phyloP scores from a whole-genome alignment of 2,888 invertebrate genomes.

The Parascotia fuliginaria region DNA sequence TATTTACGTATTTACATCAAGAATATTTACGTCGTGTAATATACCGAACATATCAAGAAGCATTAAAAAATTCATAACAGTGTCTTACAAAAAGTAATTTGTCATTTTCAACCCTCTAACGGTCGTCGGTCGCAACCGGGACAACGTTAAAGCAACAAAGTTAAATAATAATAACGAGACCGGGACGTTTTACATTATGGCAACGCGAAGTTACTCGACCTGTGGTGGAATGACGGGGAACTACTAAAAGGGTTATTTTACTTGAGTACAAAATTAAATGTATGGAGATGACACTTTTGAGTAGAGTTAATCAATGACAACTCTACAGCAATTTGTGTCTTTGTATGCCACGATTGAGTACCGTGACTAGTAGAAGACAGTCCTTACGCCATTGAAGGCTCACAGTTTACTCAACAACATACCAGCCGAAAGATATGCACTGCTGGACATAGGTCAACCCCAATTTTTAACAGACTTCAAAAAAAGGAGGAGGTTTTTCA shows the following conservation, averaged over 20 bases:
- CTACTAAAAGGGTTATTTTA: slow-evolving; percentile 40
- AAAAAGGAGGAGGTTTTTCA: too few relatives aligned
- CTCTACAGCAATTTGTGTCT: too few relatives aligned
- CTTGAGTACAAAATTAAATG: slow-evolving; percentile 15
- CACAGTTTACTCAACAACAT: too few relatives aligned
- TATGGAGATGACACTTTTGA: slow-evolving; percentile 10
- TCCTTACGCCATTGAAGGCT: too few relatives aligned
- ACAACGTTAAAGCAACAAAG: slow-evolving; percentile 48
- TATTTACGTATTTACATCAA: not conserved
- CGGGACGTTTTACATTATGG: slow-evolving; percentile 51
- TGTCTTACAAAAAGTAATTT: slow-evolving; percentile 48
- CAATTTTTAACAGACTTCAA: too few relatives aligned
- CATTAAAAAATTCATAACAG: slow-evolving; percentile 5
- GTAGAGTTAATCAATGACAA: too few relatives aligned
- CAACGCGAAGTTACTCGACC: slow-evolving; percentile 40
- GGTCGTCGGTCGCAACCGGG: slow-evolving; percentile 32
- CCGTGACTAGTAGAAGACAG: too few relatives aligned
- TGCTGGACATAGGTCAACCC: too few relatives aligned
- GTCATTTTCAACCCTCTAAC: slow-evolving; percentile 38
- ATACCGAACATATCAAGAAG: not conserved
- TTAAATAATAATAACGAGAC: slow-evolving; percentile 55
- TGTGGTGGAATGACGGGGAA: slow-evolving; percentile 42
- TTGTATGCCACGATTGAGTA: too few relatives aligned
- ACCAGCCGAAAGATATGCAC: too few relatives aligned
- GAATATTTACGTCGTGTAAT: not conserved